Evolutionary conservation across 1,140 invertebrate species (phyloP).

Genomic region (Aphaenogaster rudis): DNA sequence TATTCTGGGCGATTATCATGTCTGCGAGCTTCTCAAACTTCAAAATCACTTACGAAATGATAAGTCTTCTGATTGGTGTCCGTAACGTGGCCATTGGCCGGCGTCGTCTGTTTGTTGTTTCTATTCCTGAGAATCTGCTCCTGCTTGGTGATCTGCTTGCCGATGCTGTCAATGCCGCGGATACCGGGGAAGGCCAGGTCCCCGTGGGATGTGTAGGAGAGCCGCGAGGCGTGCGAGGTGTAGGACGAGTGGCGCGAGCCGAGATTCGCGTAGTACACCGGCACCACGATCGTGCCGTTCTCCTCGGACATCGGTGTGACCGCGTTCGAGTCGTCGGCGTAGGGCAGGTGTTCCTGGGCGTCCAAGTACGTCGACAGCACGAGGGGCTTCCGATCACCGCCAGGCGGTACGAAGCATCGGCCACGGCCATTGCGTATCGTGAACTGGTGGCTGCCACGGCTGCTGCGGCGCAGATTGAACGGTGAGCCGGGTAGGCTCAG

Average conservation of each 20-base stretch:
- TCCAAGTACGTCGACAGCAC: conserved; percentile 98
- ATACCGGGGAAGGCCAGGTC: conserved; percentile 89
- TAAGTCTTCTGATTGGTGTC: conserved; percentile 90
- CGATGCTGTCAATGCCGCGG: conserved; percentile 89
- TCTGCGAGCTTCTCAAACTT: background rate
- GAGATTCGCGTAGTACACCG: conserved; percentile 93
- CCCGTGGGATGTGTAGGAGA: conserved; percentile 97
- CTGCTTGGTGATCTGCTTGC: conserved; percentile 94
- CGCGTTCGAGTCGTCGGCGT: conserved; percentile 98
- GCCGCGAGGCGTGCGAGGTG: conserved; percentile 96
- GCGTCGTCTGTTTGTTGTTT: conserved; percentile 84
- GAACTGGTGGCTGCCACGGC: conserved; percentile 96
- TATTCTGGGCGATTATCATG: background rate
- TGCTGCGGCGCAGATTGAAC: conserved; percentile 96
- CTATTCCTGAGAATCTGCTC: conserved; percentile 91
- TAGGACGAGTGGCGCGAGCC: conserved; percentile 97
- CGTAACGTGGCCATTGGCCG: conserved; percentile 88
- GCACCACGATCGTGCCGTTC: conserved; percentile 97
- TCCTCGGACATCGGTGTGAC: conserved; percentile 99
- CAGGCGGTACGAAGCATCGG: conserved; percentile 89
- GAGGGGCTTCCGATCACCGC: conserved; percentile 96
- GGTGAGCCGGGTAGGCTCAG: conserved; percentile 98
- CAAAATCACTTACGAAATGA: conserved; percentile 89
- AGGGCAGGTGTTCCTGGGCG: conserved; percentile 98
- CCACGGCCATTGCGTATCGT: conserved; percentile 94